Evolutionary conservation across 2,888 invertebrate species (phyloP).

Genomic region (Leptura quadrifasciata): DNA sequence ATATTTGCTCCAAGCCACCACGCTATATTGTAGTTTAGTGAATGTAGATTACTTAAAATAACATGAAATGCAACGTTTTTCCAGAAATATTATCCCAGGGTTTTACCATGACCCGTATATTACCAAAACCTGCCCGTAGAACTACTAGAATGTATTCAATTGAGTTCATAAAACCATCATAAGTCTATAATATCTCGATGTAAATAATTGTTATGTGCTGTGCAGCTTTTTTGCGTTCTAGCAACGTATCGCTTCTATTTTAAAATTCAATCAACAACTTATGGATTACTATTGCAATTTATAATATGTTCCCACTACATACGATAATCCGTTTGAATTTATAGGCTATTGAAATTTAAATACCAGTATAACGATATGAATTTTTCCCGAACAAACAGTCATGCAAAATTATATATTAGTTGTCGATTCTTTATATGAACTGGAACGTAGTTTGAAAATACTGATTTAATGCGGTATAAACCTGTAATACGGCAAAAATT

Average conservation of each 20-base stretch:
- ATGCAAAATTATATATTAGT: slow-evolving; percentile 47
- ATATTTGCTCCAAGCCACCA: too few species aligned
- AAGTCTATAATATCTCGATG: neutral
- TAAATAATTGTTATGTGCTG: neutral
- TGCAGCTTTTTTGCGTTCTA: neutral
- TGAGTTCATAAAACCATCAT: neutral
- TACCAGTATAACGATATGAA: slow-evolving; percentile 43
- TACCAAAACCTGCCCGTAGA: too few species aligned
- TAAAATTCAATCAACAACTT: slow-evolving; percentile 49
- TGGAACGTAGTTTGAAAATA: slow-evolving; percentile 51
- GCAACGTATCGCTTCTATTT: neutral
- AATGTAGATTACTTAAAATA: too few species aligned
- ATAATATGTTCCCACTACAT: slow-evolving; percentile 23
- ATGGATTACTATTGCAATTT: slow-evolving; percentile 41
- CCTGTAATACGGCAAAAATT: slow-evolving; percentile 56
- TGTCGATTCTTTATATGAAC: slow-evolving; percentile 45
- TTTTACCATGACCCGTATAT: too few species aligned
- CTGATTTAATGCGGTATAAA: slow-evolving; percentile 56
- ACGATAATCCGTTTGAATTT: slow-evolving; percentile 55
- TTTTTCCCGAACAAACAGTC: slow-evolving; percentile 46
- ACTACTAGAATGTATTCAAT: neutral
- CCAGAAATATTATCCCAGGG: too few species aligned
- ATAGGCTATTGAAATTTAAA: slow-evolving; percentile 55
- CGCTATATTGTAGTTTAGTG: too few species aligned
- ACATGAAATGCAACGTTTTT: too few species aligned